Conservation (phyloP, 1,140 invertebrate species). For the Cydia amplana region DNA sequence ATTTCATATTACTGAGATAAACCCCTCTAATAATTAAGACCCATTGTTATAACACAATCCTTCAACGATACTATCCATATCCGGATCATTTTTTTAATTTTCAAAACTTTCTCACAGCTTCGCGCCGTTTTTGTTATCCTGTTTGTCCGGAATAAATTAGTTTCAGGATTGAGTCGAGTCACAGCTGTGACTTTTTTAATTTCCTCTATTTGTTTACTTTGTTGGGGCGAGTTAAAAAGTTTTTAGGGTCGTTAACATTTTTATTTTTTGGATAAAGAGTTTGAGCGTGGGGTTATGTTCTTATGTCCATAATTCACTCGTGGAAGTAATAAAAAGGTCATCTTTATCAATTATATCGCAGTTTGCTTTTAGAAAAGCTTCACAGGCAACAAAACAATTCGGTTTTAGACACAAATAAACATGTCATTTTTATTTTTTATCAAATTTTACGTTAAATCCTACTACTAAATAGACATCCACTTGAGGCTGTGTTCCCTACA, state of each 20-base stretch:
- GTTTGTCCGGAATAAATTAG: slow-evolving; percentile 60
- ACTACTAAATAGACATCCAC: background rate
- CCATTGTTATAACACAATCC: background rate
- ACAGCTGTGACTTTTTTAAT: slow-evolving; percentile 63
- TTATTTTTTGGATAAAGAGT: slow-evolving; percentile 22
- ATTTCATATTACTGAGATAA: background rate
- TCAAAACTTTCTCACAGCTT: slow-evolving; percentile 56
- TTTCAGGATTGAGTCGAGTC: slow-evolving; percentile 44
- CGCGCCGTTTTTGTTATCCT: slow-evolving; percentile 54
- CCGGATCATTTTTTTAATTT: slow-evolving; percentile 54
- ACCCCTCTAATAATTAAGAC: background rate
- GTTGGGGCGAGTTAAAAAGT: slow-evolving; percentile 21
- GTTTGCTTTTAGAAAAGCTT: background rate
- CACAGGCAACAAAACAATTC: background rate
- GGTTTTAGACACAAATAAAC: background rate
- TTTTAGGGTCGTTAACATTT: slow-evolving; percentile 31
- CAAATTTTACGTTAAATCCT: background rate
- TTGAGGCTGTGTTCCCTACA: slow-evolving; percentile 1
- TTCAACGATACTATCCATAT: slow-evolving; percentile 24
- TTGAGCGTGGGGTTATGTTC: slow-evolving; percentile 11
- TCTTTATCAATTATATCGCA: slow-evolving; percentile 14
- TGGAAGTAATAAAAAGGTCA: background rate
- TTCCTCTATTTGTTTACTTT: slow-evolving; percentile 44
- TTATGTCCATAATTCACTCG: background rate
- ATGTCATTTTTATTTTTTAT: background rate